Evolutionary conservation across 2,797 vertebrate species (phyloP), one percentile per base, ranked within the genome.

Genomic region (Crypturellus tataupa): DNA sequence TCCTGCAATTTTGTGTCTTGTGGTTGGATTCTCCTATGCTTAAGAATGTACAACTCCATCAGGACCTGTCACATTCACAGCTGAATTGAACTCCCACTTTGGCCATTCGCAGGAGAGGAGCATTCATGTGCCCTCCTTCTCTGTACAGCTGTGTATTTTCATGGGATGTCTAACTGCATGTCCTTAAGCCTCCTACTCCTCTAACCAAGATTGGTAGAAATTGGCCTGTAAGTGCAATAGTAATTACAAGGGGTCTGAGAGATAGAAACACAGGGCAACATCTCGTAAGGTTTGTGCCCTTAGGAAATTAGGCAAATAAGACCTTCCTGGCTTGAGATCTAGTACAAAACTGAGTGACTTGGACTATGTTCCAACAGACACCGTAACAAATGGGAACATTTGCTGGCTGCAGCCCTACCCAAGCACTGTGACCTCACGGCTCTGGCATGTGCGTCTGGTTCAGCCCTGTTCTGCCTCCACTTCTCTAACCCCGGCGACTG

Each of bases 371-470:
- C 94, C 97, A 95, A 93, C 79, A 88, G 95, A 96, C 93, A 95
- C 68, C 55, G 69, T 94, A 97, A 92, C 93, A 95, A 97, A 97
- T 94, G 95, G 86, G 87, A 97, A 85, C 71, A 88, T 94, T 97
- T 95, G 96, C 2, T 18, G 93, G 82, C 85, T 97, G 97, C 94
- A 97, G 96, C 91, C 87, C 80, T 94, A 85, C 94, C 86, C 96
- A 92, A 90, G 90, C 96, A 96, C 97, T 95, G 92, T 95, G 73
- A 97, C 95, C 97, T 97, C 97, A 96, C 92, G 80, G 77, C 65
- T 97, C 96, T 97, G 96, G 96, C 90, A 89, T 95, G 84, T 90
- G 90, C 95, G 96, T 95, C 96, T 97, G 93, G 96, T 97, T 96
- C 97, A 95, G 95, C 83, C 94, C 75, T 93, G 94, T 94, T 95